A percentile compares a stretch with the other conserved stretches of the same genome.
Conservation (phyloP, 2,113 vertebrate species). For the Octodon degus region DNA sequence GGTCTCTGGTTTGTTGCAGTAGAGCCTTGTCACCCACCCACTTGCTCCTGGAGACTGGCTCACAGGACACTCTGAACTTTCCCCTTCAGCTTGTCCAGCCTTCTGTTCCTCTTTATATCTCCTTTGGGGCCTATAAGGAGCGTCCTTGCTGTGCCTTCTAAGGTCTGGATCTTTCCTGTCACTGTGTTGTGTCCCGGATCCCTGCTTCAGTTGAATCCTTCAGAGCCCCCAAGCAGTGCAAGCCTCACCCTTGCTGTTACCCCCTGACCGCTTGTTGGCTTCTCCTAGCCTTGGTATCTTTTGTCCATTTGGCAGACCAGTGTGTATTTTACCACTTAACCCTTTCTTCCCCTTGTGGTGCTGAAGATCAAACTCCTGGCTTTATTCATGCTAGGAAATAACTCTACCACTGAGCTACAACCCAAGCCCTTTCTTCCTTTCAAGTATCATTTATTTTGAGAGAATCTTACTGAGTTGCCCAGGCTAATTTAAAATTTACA, state of each 20-base stretch:
- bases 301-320: not conserved
- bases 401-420: not conserved
- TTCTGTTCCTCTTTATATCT: not conserved
- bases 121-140: not conserved
- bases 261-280: not conserved
- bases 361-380: not conserved
- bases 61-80: not conserved
- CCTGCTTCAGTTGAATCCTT: not conserved
- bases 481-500: not conserved
- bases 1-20: not conserved
- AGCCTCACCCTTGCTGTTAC: not conserved
- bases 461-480: not conserved
- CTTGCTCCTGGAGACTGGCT: not conserved
- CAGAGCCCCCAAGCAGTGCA: not conserved
- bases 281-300: not conserved
- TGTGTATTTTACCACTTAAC: not conserved
- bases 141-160: not conserved
- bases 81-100: not conserved
- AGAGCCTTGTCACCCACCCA: not conserved
- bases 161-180: not conserved
- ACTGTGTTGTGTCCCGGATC: not conserved
- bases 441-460: not conserved
- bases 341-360: not conserved
- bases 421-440: not conserved
- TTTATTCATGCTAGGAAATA: not conserved